Evolutionary conservation across 2,888 invertebrate genomes (phyloP), one percentile per base, ranked within the genome.

Genomic region (Ptychoptera albimana): DNA sequence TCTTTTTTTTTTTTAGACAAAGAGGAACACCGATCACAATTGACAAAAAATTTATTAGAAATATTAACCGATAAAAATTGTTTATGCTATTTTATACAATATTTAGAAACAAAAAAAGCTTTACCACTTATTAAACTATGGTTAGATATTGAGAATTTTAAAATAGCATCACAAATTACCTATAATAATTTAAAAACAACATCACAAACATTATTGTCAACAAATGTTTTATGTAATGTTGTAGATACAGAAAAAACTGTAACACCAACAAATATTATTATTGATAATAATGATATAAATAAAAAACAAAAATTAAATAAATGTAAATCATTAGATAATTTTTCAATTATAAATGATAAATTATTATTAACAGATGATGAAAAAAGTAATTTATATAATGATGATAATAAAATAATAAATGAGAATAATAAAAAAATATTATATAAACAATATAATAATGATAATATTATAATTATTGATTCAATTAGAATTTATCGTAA

Each of bases 1-100:
- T 23, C 23, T 5, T 23, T 23, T 23, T 23, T 37, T 15, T 29
- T 50, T 52, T 2, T 50, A 61, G 61, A 58, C 46, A 53, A 58
- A 40, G 59, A 60, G 40, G 54, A 57, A 49, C 57, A 56, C 46
- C 54, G 56, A 35, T 64, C 64, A 1, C 73, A 78, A 46, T 67
- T 91, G 43, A 82, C 84, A 5, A 77, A 84, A 66, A 79, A 75
- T 43, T 68, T 92, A 47, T 66, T 71, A 47, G 82, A 89, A 55
- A 77, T 87, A 50, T 69, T 93, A 12, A 65, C 72, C 23, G 86
- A 88, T 62, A 82, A 82, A 59, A 77, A 77, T 58, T 84, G 84
- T 45, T 68, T 91, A 23, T 79, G 79, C 39, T 85, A 86, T 63
- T 86, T 92, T 60, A 74, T 87, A 45, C 85, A 88, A 56, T 93